These are phyloP conservation scores for Drosophila orena DNA, from an alignment of 1,140 invertebrate species.

Conservation along the genomic window DNA sequence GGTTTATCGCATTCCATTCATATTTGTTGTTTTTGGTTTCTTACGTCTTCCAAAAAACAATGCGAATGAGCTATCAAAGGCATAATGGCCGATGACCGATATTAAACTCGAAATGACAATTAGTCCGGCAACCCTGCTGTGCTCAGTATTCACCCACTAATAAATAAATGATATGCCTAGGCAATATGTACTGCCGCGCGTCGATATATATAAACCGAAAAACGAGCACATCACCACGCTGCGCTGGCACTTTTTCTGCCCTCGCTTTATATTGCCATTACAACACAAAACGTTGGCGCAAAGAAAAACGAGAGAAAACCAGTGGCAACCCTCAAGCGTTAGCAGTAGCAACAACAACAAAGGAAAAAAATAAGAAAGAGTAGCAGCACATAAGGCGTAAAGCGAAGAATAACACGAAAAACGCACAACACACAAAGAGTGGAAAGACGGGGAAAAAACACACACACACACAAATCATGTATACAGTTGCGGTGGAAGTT, in stretches of 20 bases:
- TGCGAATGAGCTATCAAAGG: conserved; percentile 43
- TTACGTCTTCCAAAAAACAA: conserved; percentile 28
- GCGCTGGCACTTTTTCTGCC: conserved; percentile 50
- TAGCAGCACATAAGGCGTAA: conserved; percentile 35
- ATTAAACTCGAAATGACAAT: conserved; percentile 20
- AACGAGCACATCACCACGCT: conserved; percentile 48
- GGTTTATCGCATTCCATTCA: conserved; percentile 19
- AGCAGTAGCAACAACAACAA: conserved; percentile 45
- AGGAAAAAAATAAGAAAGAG: conserved; percentile 43
- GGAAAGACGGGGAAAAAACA: conserved; percentile 7
- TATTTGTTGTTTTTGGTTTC: conserved; percentile 16
- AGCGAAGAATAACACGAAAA: conserved; percentile 52
- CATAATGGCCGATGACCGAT: conserved; percentile 51
- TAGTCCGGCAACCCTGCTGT: conserved; percentile 42
- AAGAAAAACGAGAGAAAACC: conserved; percentile 42
- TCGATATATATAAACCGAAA: conserved; percentile 55
- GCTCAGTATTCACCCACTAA: conserved; percentile 3
- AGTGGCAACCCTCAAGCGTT: conserved; percentile 51
- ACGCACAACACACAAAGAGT: conserved; percentile 29
- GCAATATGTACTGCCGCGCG: conserved; percentile 14
- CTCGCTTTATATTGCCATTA: conserved; percentile 40
- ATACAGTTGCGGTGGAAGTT: conserved; percentile 15
- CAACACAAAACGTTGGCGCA: conserved; percentile 37
- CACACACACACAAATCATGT: conserved; percentile 33
- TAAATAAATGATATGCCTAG: conserved; percentile 22